Conservation (phyloP, 1,140 invertebrate genomes). For the Drosophila miranda region DNA sequence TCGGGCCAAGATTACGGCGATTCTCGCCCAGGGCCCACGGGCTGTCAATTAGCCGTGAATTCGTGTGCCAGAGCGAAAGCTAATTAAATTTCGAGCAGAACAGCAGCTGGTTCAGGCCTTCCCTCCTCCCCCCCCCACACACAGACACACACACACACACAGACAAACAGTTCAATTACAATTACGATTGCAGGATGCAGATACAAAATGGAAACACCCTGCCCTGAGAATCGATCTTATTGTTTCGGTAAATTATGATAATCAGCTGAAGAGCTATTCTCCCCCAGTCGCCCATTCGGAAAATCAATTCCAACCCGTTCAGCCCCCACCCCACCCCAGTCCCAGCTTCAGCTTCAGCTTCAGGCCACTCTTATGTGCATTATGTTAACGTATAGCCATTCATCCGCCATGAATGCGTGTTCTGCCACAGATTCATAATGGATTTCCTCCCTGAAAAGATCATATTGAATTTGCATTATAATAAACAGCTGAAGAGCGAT, state of each 20-base stretch:
- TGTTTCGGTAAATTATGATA: constrained; percentile 28
- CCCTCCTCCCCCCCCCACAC: not conserved
- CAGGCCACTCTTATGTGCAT: constrained; percentile 28
- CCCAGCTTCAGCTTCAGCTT: not conserved
- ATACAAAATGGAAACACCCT: not conserved
- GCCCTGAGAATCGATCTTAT: too few relatives aligned
- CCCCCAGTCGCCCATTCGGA: too few relatives aligned
- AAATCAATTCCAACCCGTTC: too few relatives aligned
- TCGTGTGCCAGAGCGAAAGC: constrained; percentile 25
- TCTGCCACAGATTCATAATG: too few relatives aligned
- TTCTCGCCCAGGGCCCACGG: constrained; percentile 13
- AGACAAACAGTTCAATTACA: constrained; percentile 6
- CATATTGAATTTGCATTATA: too few relatives aligned
- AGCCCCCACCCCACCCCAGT: too few relatives aligned
- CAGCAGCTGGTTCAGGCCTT: not conserved
- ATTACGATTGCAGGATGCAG: constrained; percentile 46
- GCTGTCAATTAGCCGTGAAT: constrained; percentile 63
- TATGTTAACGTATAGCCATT: too few relatives aligned
- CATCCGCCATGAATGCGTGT: too few relatives aligned
- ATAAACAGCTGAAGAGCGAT: too few relatives aligned
- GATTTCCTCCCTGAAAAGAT: too few relatives aligned
- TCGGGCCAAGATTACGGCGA: constrained; percentile 35
- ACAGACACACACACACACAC: not conserved
- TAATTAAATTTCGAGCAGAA: constrained; percentile 50
- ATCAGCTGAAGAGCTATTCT: constrained; percentile 13